Base-by-base conservation (phyloP, 2,888 invertebrate genomes). In the Pseudococcus viburni region DNA sequence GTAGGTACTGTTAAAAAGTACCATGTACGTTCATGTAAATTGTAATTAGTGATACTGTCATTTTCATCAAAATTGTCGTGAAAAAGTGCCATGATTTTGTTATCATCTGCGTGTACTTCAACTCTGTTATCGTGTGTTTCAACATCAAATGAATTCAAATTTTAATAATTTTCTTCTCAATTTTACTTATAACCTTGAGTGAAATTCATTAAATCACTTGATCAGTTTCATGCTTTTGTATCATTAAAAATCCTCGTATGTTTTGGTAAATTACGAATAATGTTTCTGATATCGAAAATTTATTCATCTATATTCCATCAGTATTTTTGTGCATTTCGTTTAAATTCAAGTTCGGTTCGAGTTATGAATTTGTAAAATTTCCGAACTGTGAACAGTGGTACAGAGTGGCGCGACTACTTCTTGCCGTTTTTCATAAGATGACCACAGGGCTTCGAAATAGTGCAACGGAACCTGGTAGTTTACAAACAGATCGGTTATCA, bases 391-490 rank as follows among this genome's bases (percentile, higher is more conserved):
- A 39, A 85, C 26, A 68, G 33, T n/a, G 26, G 68, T 22, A 88
- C 90, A 90, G 89, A 89, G 90, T 90, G 90, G 90, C 90, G 89
- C 89, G 90, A 73, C 85, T 90, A 89, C 88, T 90, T 39, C 85
- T 89, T 85, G 90, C 90, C 84, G 89, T 90, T 89, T 89, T 89
- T 88, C 90, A 89, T 89, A 90, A 90, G 88, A 90, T 90, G 90
- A 89, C 90, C 89, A 89, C 90, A 86, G 89, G 90, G 85, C 90
- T 93, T 89, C 93, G 93, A 90, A 93, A 93, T 91, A 93, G 92
- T 90, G 92, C 92, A 90, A 92, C 93, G 33, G 93, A 93, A 91
- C 92, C 92, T 89, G 91, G 92, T 90, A 93, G 92, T 89, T 91
- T 92, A 90, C 89, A 90, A 33, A 73, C 64, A 48, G 85, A 89